phyloP scores from a whole-genome alignment of 92 coral and sea anemone genomes.

The Metridium senile region DNA sequence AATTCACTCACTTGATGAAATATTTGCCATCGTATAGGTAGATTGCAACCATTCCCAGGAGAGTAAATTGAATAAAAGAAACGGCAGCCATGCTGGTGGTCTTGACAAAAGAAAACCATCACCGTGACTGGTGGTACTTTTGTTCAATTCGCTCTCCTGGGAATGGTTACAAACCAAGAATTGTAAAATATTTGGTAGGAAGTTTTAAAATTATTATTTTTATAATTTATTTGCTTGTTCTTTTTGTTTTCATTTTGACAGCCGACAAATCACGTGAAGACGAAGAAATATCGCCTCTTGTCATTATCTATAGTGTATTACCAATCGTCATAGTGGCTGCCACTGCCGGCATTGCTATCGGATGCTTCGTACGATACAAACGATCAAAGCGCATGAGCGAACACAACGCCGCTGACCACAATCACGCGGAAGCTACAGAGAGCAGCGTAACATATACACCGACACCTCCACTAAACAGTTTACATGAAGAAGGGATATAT shows the following conservation, averaged over 20 bases:
- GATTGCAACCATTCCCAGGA: too few relatives aligned
- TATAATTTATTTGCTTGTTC: too few relatives aligned
- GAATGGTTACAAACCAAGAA: too few relatives aligned
- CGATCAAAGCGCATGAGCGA: background rate
- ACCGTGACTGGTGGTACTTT: too few relatives aligned
- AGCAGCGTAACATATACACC: background rate
- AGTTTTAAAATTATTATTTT: too few relatives aligned
- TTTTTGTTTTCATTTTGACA: background rate
- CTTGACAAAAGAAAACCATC: too few relatives aligned
- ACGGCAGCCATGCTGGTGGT: too few relatives aligned
- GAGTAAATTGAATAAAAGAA: too few relatives aligned
- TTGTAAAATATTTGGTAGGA: too few relatives aligned
- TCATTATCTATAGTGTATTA: background rate
- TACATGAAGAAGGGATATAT: background rate
- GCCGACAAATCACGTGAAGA: background rate
- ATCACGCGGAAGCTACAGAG: background rate
- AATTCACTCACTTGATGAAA: too few relatives aligned
- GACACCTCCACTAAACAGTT: background rate
- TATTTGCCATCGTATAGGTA: too few relatives aligned
- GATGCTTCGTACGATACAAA: background rate
- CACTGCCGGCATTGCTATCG: background rate
- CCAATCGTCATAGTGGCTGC: background rate
- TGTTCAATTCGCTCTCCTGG: too few relatives aligned
- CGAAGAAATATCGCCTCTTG: background rate
- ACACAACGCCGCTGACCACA: background rate